Base-by-base conservation (phyloP, 2,797 vertebrate species). In the Corythornis leucogaster region DNA sequence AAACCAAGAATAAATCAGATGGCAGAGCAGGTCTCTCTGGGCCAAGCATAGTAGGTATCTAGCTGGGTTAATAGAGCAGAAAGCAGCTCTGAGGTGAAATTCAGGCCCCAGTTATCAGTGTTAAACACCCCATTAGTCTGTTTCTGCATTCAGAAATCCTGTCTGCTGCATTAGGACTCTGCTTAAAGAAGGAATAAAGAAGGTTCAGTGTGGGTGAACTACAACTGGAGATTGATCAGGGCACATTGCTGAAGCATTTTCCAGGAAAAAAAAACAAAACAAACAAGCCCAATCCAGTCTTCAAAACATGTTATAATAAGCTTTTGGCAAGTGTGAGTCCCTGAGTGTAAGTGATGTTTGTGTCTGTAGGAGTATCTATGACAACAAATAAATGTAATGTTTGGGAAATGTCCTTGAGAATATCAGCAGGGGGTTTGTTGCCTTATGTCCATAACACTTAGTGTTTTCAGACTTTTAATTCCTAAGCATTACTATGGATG, bases 291-390 rank as follows among this genome's bases (percentile, higher is more conserved):
- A 28, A 42, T 69, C 31, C 26, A 9, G 30, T 30, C 48, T 79
- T 84, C 50, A 61, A 74, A 31, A 75, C 15, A 15, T 3, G 14
- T 64, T 80, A 4, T 8, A 77, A 80, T 16, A 58, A 80, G 54
- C 74, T 77, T 75, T 54, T 94, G 93, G 88, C 77, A 73, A 92
- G 70, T 30, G 59, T 11, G 53, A 89, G 79, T 51, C 81, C 71
- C 76, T 87, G 71, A 64, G 68, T 51, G 42, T 33, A 40, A 24
- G 28, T 58, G 38, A 46, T 87, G 91, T 69, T 90, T 90, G 85
- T 58, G 78, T 80, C 81, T 87, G 38, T 21, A 50, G 26, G 35
- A 90, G 89, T 93, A 78, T 92, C 95, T 93, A 85, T 96, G 93
- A 87, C 93, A 95, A 93, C 93, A 94, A 83, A 80, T 68, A 84